These are phyloP conservation scores for Aurelia aurita complex sp. Pacific DNA, from an alignment of 30 jellyfish, hydroid and myxozoan species.

Conservation along the genomic window DNA sequence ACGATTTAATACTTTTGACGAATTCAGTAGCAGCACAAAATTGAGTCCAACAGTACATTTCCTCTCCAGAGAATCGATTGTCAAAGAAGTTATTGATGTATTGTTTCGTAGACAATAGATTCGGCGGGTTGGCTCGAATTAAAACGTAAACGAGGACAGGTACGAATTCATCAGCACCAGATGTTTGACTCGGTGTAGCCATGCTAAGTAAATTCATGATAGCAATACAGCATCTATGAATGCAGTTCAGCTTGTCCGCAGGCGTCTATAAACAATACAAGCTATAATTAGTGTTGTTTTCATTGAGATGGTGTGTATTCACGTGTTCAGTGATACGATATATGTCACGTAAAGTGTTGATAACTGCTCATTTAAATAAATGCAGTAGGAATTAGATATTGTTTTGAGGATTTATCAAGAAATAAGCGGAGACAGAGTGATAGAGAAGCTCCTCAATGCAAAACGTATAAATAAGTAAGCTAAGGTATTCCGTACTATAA, in stretches of 20 bases:
- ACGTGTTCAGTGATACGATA: constrained; percentile 3
- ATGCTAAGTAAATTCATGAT: constrained; percentile 97
- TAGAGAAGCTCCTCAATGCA: too few species aligned
- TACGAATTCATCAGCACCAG: constrained; percentile 99
- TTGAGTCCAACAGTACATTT: constrained; percentile 98
- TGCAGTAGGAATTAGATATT: too few species aligned
- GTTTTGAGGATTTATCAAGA: too few species aligned
- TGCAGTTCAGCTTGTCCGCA: constrained; percentile 92
- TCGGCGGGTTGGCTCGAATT: constrained; percentile 99
- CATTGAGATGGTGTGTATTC: neutral
- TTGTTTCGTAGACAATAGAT: constrained; percentile 95
- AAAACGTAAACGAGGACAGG: constrained; percentile 99
- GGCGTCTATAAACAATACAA: constrained; percentile 87
- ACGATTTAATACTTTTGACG: constrained; percentile 68
- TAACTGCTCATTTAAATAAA: too few species aligned
- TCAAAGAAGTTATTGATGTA: constrained; percentile 86
- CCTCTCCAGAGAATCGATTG: constrained; percentile 92
- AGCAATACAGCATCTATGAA: constrained; percentile 97
- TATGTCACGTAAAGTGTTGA: too few species aligned
- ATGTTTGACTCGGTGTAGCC: constrained; percentile 95
- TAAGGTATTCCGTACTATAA: too few species aligned
- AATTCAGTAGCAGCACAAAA: constrained; percentile 96
- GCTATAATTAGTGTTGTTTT: neutral
- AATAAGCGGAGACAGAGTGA: too few species aligned
- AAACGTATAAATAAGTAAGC: too few species aligned